These are phyloP conservation scores for Pogonomyrmex californicus DNA, from an alignment of 1,140 invertebrate species.

Conservation along the genomic window DNA sequence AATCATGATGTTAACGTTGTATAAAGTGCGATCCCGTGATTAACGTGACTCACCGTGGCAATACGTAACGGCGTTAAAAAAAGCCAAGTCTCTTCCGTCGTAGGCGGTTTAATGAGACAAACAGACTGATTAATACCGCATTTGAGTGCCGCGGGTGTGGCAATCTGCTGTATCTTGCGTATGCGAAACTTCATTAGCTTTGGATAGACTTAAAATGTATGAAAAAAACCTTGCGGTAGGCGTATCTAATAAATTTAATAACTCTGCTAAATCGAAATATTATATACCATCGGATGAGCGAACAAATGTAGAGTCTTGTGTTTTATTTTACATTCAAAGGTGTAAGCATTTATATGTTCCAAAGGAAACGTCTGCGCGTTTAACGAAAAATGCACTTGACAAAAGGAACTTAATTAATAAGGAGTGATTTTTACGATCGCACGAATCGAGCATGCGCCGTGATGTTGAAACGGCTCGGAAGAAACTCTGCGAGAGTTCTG, in stretches of 20 bases:
- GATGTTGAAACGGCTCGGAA: not conserved
- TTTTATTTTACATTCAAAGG: not conserved
- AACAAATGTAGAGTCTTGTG: not conserved
- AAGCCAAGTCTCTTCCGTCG: slow-evolving; percentile 19
- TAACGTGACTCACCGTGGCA: slow-evolving; percentile 45
- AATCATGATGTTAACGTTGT: slow-evolving; percentile 16
- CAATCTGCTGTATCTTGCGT: slow-evolving; percentile 16
- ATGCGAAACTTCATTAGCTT: not conserved
- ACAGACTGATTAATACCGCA: slow-evolving; percentile 33
- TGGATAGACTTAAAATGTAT: not conserved
- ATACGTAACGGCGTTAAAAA: slow-evolving; percentile 46
- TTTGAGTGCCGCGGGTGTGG: slow-evolving; percentile 27
- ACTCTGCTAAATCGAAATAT: not conserved
- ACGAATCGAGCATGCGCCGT: not conserved
- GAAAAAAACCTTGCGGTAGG: not conserved
- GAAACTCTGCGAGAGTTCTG: slow-evolving; percentile 19
- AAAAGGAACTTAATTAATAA: slow-evolving; percentile 30
- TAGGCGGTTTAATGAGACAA: slow-evolving; percentile 48
- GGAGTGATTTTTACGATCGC: slow-evolving; percentile 43
- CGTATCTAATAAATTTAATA: not conserved
- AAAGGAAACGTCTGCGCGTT: slow-evolving; percentile 10
- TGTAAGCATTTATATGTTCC: not conserved
- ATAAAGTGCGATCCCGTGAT: slow-evolving; percentile 39
- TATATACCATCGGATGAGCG: not conserved
- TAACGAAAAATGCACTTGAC: not conserved